A percentile compares a stretch with the other conserved stretches of the same genome.
Evolutionary conservation across 1,140 invertebrate genomes (phyloP).

Genomic region (Dreissena rostriformis): DNA sequence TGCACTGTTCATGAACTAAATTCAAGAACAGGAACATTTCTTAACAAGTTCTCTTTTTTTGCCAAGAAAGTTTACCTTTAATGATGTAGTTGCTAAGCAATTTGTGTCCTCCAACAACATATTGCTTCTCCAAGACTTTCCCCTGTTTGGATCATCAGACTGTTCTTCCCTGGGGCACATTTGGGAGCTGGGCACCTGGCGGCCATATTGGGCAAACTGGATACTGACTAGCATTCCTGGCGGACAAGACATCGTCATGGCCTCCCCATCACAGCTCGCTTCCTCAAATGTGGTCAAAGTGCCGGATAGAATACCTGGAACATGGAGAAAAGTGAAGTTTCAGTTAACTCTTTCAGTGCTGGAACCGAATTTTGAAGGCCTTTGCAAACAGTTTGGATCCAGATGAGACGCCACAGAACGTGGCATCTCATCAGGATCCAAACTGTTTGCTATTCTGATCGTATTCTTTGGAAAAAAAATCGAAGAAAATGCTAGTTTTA

Average conservation of each 20-base stretch:
- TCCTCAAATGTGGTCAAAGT: conserved; percentile 94
- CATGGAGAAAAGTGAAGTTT: not conserved
- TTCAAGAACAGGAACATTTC: no score
- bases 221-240: conserved; percentile 93
- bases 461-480: no score
- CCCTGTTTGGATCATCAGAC: conserved; percentile 18
- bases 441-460: no score
- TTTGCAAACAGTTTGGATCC: no score
- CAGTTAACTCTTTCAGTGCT: no score
- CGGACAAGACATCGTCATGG: conserved; percentile 91
- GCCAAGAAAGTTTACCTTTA: conserved; percentile 71
- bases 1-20: no score
- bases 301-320: conserved; percentile 91
- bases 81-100: conserved; percentile 74
- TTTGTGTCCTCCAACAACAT: conserved; percentile 72
- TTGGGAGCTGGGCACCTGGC: conserved; percentile 72
- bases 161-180: conserved; percentile 63
- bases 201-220: conserved; percentile 88
- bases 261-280: conserved; percentile 93
- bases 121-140: conserved; percentile 25
- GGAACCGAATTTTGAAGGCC: no score
- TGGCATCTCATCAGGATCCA: no score
- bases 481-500: no score
- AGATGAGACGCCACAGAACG: no score
- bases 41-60: not conserved